Conservation (phyloP, 2,888 invertebrate genomes). For the Tineola bisselliella region DNA sequence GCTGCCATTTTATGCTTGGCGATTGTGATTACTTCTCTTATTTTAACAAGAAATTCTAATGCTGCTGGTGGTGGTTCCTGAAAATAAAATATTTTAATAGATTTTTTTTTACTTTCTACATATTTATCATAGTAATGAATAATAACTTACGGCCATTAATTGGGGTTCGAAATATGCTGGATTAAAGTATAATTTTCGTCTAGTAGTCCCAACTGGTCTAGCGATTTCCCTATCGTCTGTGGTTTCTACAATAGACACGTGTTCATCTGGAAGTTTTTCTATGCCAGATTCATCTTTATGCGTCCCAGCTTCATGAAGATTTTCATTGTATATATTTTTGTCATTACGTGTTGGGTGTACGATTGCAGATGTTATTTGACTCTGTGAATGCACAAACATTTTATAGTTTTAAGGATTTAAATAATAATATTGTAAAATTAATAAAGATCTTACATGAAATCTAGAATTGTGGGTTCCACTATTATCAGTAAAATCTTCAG, state of each 20-base stretch:
- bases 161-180: constrained; percentile 93
- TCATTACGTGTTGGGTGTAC: constrained; percentile 70
- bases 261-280: constrained; percentile 83
- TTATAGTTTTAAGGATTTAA: constrained; percentile 1
- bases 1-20: constrained; percentile 89
- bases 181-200: constrained; percentile 87
- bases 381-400: constrained; percentile 25
- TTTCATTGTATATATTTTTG: constrained; percentile 38
- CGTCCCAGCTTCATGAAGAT: constrained; percentile 11
- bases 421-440: background rate
- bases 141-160: constrained; percentile 73
- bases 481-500: constrained; percentile 66
- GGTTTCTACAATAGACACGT: constrained; percentile 86
- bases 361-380: constrained; percentile 75
- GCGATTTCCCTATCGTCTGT: constrained; percentile 74
- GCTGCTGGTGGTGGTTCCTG: constrained; percentile 92
- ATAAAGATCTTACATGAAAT: constrained; percentile 34
- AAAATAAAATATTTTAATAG: constrained; percentile 24
- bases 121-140: background rate
- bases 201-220: constrained; percentile 73
- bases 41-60: constrained; percentile 87
- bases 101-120: background rate
- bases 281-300: constrained; percentile 68
- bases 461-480: constrained; percentile 39
- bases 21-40: constrained; percentile 88